These are phyloP conservation scores for Morpho achilles DNA, from an alignment of 2,888 invertebrate species.

Conservation along the genomic window DNA sequence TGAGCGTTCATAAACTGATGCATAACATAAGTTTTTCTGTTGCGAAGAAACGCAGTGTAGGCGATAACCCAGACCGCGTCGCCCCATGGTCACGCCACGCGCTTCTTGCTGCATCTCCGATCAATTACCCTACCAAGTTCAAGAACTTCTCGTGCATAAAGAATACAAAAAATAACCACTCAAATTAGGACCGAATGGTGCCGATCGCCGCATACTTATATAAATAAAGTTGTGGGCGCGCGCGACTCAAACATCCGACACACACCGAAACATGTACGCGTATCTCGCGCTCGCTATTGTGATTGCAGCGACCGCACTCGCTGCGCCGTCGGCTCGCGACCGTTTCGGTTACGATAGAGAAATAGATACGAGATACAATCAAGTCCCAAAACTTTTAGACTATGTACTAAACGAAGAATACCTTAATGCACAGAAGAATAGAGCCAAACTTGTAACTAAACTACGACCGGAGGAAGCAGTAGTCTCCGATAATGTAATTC, in stretches of 20 bases:
- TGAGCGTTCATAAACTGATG: constrained; percentile 36
- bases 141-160: constrained; percentile 49
- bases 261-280: constrained; percentile 73
- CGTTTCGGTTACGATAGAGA: constrained; percentile 67
- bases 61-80: constrained; percentile 13
- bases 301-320: constrained; percentile 50
- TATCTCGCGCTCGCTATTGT: constrained; percentile 62
- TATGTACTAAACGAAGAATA: constrained; percentile 56
- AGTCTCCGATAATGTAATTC: constrained; percentile 61
- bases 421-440: constrained; percentile 56
- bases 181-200: constrained; percentile 72
- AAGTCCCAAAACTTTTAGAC: constrained; percentile 54
- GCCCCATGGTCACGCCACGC: constrained; percentile 30
- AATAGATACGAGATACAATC: constrained; percentile 57
- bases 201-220: constrained; percentile 64
- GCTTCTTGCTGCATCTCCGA: constrained; percentile 38
- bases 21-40: constrained; percentile 12
- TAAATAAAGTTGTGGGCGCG: constrained; percentile 69
- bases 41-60: constrained; percentile 4
- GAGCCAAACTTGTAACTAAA: constrained; percentile 64
- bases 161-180: constrained; percentile 55
- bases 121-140: constrained; percentile 59
- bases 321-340: constrained; percentile 42
- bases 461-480: constrained; percentile 57
- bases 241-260: constrained; percentile 70